A percentile compares a stretch with the other conserved stretches of the same genome.
Evolutionary conservation across 2,797 vertebrate genomes (phyloP).

Genomic region (Syngnathus acus): DNA sequence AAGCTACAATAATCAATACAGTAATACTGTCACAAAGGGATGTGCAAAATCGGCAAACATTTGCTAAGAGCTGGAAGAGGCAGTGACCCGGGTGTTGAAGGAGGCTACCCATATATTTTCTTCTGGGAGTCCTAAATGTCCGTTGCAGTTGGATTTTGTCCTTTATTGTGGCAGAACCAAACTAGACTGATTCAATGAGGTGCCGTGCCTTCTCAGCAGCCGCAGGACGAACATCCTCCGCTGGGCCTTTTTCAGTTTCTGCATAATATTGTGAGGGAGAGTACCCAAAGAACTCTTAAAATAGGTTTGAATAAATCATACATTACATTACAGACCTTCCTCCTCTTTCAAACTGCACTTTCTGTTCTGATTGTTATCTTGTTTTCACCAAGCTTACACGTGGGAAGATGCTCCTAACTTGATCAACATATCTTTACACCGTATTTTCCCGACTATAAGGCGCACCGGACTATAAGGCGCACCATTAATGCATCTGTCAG

Average conservation of each 20-base stretch:
- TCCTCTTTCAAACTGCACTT: slow-evolving; percentile 46
- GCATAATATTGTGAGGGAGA: slow-evolving; percentile 41
- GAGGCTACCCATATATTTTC: too few species aligned
- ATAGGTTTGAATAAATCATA: slow-evolving; percentile 60
- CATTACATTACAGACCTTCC: slow-evolving; percentile 51
- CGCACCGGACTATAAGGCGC: too few species aligned
- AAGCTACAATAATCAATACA: too few species aligned
- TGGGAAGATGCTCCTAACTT: slow-evolving; percentile 35
- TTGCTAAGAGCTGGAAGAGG: slow-evolving; percentile 10
- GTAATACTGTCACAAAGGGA: too few species aligned
- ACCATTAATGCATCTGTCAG: too few species aligned
- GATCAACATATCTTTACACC: slow-evolving; percentile 52
- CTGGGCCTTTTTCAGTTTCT: slow-evolving; percentile 12
- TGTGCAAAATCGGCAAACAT: not conserved
- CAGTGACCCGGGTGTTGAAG: slow-evolving; percentile 6
- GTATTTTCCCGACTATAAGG: too few species aligned
- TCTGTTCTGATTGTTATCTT: slow-evolving; percentile 43
- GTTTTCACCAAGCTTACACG: slow-evolving; percentile 24
- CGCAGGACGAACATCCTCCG: too few species aligned
- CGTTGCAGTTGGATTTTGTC: too few species aligned
- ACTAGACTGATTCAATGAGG: too few species aligned
- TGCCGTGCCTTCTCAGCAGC: too few species aligned
- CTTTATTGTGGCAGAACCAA: too few species aligned
- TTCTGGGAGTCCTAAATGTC: too few species aligned
- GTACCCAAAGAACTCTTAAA: slow-evolving; percentile 64